phyloP scores from a whole-genome alignment of 2,888 invertebrate species.

The Drosophila gaucha region DNA sequence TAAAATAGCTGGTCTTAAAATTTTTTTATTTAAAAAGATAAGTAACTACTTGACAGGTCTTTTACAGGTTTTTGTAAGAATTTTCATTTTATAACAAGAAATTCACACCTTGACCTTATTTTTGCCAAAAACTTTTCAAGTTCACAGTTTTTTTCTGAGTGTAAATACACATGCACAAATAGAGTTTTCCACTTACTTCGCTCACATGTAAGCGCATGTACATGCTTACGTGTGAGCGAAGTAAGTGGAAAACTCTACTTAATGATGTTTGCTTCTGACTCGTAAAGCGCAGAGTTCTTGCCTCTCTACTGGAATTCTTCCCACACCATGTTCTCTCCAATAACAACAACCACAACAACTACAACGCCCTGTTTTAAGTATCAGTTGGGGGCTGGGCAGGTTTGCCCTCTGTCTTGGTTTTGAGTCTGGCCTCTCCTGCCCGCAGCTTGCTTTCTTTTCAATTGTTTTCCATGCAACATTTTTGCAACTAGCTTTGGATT shows the following conservation, averaged over 20 bases:
- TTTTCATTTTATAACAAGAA: not conserved
- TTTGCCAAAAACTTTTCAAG: not conserved
- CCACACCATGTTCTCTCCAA: not conserved
- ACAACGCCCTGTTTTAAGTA: slow-evolving; percentile 27
- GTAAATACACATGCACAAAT: not conserved
- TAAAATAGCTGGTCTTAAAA: no score
- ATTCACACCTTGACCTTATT: not conserved
- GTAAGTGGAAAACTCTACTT: slow-evolving; percentile 68
- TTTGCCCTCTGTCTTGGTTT: slow-evolving; percentile 13
- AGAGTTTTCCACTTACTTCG: no score
- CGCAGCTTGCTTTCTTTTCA: slow-evolving; percentile 53
- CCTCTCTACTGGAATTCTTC: slow-evolving; percentile 8
- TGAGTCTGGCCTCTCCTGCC: slow-evolving; percentile 41
- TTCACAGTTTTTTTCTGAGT: not conserved
- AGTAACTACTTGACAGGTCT: no score
- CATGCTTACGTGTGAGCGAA: slow-evolving; percentile 32
- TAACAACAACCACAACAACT: slow-evolving; percentile 25
- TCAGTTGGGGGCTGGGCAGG: slow-evolving; percentile 15
- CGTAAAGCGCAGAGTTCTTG: slow-evolving; percentile 25
- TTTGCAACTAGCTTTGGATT: slow-evolving; percentile 41
- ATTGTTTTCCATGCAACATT: slow-evolving; percentile 53
- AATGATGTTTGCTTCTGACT: slow-evolving; percentile 63
- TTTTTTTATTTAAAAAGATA: no score
- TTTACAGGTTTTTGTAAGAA: slow-evolving; percentile 32
- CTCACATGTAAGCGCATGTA: no score